These are phyloP conservation scores for Hycleus phaleratus DNA, from an alignment of 1,140 invertebrate species.

Conservation along the genomic window DNA sequence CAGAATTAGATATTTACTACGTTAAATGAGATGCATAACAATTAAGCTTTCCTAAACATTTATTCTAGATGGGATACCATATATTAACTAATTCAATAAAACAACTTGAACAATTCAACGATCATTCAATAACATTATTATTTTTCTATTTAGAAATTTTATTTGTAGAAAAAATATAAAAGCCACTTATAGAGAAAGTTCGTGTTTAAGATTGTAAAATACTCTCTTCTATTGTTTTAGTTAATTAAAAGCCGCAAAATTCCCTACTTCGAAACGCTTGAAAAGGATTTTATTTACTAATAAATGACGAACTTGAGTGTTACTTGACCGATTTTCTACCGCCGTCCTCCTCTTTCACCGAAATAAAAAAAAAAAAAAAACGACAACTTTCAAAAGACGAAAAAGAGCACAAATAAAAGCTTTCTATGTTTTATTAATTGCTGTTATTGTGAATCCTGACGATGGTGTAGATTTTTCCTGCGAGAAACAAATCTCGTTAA, in stretches of 20 bases:
- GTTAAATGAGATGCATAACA: constrained; percentile 15
- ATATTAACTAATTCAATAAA: constrained; percentile 10
- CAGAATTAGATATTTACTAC: constrained; percentile 15
- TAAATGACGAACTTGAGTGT: too few relatives aligned
- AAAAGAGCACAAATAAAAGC: too few relatives aligned
- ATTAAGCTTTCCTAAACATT: constrained; percentile 11
- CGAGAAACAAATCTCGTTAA: too few relatives aligned
- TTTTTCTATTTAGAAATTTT: not conserved
- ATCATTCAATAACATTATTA: not conserved
- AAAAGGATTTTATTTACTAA: constrained; percentile 1
- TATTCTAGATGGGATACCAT: constrained; percentile 10
- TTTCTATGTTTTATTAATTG: too few relatives aligned
- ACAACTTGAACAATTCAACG: constrained; percentile 1
- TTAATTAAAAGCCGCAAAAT: constrained; percentile 9
- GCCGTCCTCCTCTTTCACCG: too few relatives aligned
- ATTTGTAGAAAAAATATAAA: not conserved
- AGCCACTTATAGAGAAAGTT: not conserved
- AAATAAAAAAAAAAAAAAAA: too few relatives aligned
- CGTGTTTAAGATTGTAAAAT: constrained; percentile 2
- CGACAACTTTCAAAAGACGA: too few relatives aligned
- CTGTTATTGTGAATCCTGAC: too few relatives aligned
- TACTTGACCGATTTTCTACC: too few relatives aligned
- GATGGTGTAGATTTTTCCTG: too few relatives aligned
- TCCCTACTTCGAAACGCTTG: constrained; percentile 1
- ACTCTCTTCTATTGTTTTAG: constrained; percentile 6